These are phyloP conservation scores for Shargacucullia verbasci DNA, from an alignment of 2,888 invertebrate species.

Conservation along the genomic window DNA sequence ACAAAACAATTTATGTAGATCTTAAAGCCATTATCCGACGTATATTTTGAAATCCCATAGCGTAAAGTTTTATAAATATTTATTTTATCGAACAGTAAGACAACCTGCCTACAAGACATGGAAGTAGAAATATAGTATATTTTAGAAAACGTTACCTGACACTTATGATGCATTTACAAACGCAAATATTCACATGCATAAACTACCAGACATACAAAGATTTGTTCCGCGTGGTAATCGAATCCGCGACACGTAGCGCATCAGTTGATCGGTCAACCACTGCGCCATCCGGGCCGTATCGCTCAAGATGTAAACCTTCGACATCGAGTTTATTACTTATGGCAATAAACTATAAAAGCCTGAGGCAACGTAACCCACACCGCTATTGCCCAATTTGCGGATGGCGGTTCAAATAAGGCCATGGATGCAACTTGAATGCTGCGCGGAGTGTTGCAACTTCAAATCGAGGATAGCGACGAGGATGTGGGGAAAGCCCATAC, in stretches of 20 bases:
- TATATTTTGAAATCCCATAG: too few relatives aligned
- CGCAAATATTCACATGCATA: too few relatives aligned
- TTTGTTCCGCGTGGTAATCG: too few relatives aligned
- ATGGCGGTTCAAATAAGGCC: conserved; percentile 54
- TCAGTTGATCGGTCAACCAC: too few relatives aligned
- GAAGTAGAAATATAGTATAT: neutral
- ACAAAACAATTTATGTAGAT: too few relatives aligned
- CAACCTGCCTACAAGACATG: neutral
- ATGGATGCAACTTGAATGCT: conserved; percentile 54
- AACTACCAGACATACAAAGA: too few relatives aligned
- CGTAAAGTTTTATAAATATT: too few relatives aligned
- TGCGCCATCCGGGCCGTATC: too few relatives aligned
- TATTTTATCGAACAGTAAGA: neutral
- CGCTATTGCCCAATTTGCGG: conserved; percentile 62
- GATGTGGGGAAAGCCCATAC: conserved; percentile 66
- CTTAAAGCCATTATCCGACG: too few relatives aligned
- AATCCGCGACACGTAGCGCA: too few relatives aligned
- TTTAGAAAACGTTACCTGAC: neutral
- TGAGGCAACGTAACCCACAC: conserved; percentile 30
- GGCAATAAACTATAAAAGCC: conserved; percentile 30
- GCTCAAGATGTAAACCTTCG: conserved; percentile 10
- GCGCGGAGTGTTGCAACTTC: conserved; percentile 54
- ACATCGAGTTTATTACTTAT: conserved; percentile 22
- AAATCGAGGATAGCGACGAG: conserved; percentile 65
- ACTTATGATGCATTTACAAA: too few relatives aligned